Conservation (phyloP, 2,888 invertebrate species). For the Xylocampa areola region DNA sequence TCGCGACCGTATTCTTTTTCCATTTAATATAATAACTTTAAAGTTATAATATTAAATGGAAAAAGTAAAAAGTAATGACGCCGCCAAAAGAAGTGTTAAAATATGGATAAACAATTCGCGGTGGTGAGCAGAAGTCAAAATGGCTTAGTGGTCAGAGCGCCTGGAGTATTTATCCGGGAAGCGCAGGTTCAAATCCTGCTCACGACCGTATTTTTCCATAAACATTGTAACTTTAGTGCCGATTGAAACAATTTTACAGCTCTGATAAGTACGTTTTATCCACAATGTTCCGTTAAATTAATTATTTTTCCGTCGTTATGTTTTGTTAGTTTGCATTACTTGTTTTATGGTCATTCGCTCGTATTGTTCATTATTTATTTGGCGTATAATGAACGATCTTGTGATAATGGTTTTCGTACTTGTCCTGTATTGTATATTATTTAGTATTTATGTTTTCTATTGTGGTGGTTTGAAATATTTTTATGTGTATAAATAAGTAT, state of each 20-base stretch:
- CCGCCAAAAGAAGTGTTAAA: no score
- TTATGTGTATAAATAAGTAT: no score
- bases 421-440: slow-evolving; percentile 13
- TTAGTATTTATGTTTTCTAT: neutral
- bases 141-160: no score
- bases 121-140: no score
- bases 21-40: no score
- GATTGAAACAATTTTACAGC: slow-evolving; percentile 28
- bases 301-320: slow-evolving; percentile 33
- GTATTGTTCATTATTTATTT: slow-evolving; percentile 38
- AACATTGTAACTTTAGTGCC: neutral
- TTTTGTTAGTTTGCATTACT: slow-evolving; percentile 14
- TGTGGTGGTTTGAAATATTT: neutral
- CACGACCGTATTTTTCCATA: no score
- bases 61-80: no score
- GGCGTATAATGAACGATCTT: slow-evolving; percentile 25
- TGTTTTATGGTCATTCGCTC: slow-evolving; percentile 28
- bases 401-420: slow-evolving; percentile 17
- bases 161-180: no score
- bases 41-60: no score
- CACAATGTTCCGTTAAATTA: slow-evolving; percentile 25
- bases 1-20: no score
- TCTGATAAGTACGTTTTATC: slow-evolving; percentile 19
- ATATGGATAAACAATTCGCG: no score
- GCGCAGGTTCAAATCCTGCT: no score